Evolutionary conservation across 2,113 vertebrate genomes (phyloP), one percentile per base, ranked within the genome.

Genomic region (Megaceryle torquata): DNA sequence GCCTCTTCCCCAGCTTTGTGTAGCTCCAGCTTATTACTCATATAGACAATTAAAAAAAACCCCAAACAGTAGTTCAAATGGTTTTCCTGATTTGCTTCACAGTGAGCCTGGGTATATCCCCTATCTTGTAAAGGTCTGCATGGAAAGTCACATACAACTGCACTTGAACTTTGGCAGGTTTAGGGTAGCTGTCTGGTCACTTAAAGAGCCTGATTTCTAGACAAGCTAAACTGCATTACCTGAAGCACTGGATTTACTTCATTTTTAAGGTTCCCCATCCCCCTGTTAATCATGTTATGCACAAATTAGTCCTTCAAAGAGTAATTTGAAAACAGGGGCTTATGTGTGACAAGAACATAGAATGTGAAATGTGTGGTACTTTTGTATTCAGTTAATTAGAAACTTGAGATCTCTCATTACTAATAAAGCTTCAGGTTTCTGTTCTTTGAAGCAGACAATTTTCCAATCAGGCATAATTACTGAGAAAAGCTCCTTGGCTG

Each of bases 401-500:
- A 95, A 93, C 57, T 59, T 43, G 54, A 83, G 51, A 46, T 41
- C 35, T 63, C 89, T 85, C 56, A n/a, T 89, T 92, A 83, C 81
- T 93, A 82, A 80, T 90, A 89, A 94, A 94, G 88, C 75, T 91
- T 95, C 70, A 87, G 80, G 74, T 91, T 93, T 93, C 88, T 89
- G 61, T 89, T 93, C 92, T 81, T 77, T 87, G 88, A 90, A 92
- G 90, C 78, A 92, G 59, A 93, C 90, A 87, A 57, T 94, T 96
- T 96, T 96, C 53, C 68, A 86, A 35, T 72, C 71, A 86, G 61
- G 53, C 12, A 10, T 76, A 89, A 82, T 70, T 94, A 44, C 51
- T 51, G 67, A 72, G 75, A 70, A 75, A 71, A 57, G 17, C 33
- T 76, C 67, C 69, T 79, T 89, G 80, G 76, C 65, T 60, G 48